A percentile compares a stretch with the other conserved stretches of the same genome.
These are phyloP conservation scores for Tamandua tetradactyla DNA, from an alignment of 2,797 vertebrate species.

Conservation along the genomic window DNA sequence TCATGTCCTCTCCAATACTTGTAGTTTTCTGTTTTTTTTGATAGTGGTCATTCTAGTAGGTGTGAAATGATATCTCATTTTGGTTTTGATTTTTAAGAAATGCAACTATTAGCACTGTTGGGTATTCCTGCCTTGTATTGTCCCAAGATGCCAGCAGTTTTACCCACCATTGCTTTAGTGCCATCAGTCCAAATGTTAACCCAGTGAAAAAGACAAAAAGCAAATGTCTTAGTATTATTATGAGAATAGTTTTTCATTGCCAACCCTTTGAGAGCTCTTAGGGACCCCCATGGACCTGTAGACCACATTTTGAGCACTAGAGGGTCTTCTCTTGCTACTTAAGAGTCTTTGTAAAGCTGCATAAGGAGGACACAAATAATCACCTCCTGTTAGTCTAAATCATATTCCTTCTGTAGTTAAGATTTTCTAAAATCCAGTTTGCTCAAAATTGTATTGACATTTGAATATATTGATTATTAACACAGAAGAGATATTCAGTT, in stretches of 20 bases:
- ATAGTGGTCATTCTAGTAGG: too few species aligned
- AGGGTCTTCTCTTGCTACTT: neutral
- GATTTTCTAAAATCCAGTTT: neutral
- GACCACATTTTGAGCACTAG: neutral
- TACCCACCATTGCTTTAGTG: neutral
- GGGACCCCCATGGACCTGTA: fast-evolving
- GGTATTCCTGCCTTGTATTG: neutral
- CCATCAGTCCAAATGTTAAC: neutral
- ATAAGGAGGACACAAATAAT: neutral
- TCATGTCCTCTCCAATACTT: too few species aligned
- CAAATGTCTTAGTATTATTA: neutral
- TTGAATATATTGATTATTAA: neutral
- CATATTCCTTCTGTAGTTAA: neutral
- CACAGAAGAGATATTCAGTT: neutral
- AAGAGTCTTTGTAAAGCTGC: neutral
- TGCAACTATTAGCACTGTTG: too few species aligned
- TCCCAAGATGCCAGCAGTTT: neutral
- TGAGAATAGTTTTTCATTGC: neutral
- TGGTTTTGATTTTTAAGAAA: neutral
- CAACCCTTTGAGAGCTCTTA: neutral
- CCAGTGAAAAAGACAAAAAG: neutral
- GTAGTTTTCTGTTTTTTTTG: too few species aligned
- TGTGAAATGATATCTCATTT: too few species aligned
- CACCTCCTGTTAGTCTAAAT: neutral
- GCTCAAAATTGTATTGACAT: neutral